A percentile compares a stretch with the other conserved stretches of the same genome.
phyloP scores from a whole-genome alignment of 2,888 invertebrate genomes.

The Dinocampus coccinellae region DNA sequence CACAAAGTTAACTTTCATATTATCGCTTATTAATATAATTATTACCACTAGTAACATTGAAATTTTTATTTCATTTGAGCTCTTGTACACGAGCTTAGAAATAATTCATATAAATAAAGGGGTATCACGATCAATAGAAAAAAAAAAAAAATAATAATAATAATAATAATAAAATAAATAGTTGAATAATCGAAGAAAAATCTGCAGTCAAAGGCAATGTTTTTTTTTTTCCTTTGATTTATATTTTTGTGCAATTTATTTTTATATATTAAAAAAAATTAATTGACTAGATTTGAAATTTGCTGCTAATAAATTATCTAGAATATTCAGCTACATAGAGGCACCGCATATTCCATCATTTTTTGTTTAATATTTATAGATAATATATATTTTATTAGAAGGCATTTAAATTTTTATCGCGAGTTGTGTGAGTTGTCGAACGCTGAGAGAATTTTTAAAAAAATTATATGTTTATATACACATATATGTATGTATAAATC shows the following conservation, averaged over 20 bases:
- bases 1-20: conserved; percentile 39
- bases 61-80: conserved; percentile 20
- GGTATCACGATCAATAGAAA: not conserved
- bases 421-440: conserved; percentile 23
- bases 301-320: not conserved
- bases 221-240: conserved; percentile 26
- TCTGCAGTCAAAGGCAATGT: conserved; percentile 9
- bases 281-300: conserved; percentile 4
- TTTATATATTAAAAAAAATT: conserved; percentile 26
- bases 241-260: conserved; percentile 38
- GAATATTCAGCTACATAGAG: not conserved
- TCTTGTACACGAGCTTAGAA: conserved; percentile 8
- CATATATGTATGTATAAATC: not conserved
- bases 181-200: not conserved
- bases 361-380: not conserved
- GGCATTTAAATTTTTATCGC: conserved; percentile 21
- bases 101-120: not conserved
- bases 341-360: conserved; percentile 1
- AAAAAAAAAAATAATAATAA: not conserved
- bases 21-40: conserved; percentile 24
- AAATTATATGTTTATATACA: no score
- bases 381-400: conserved; percentile 27
- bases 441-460: not conserved
- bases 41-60: conserved; percentile 2
- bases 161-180: not conserved